Base-by-base conservation (phyloP, 2,888 invertebrate species). In the Melanargia galathea region DNA sequence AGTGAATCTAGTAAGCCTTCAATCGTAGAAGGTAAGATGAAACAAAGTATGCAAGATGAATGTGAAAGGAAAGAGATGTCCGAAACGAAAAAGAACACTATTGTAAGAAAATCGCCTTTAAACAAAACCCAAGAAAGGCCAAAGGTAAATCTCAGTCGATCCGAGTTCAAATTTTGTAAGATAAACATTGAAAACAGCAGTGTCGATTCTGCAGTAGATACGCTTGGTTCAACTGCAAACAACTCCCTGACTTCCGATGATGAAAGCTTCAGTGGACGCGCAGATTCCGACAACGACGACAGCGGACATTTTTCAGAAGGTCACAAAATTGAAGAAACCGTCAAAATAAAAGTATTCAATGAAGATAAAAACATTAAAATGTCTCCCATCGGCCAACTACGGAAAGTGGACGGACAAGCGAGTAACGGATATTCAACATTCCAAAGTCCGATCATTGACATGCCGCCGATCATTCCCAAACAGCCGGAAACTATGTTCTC, bases 41-140 rank as follows among this genome's bases (percentile, higher is more conserved):
- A 90, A 66, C 88, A 91, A 69, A 89, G 85, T 64, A 89, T 90
- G 87, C 84, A 86, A 72, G 90, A 90, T 68, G 91, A 92, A 63
- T 79, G 80, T 2, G 90, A 90, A 6, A 88, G 79, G 69, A 90
- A 84, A 76, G 91, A 91, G 68, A 80, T 80, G 72, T 74, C 70
- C 66, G 92, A 92, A 81, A 87, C 80, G 13, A 92, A 90, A 71
- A 92, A 92, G 75, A 92, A 90, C 68, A 78, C 84, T 51, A 84
- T 92, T 55, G 82, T 87, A 8, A 90, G 95, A 75, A 93, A 94
- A 72, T 91, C 92, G 1, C 94, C 95, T 35, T 90, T 95, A 73
- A 93, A 93, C 70, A 93, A 94, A 84, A 94, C 94, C 70, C 92
- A 93, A 70, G 92, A 94, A 72, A 92, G 95, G 73, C 94, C 94